These are phyloP conservation scores for Antechinus flavipes DNA, from an alignment of 2,113 vertebrate species.

Conservation along the genomic window DNA sequence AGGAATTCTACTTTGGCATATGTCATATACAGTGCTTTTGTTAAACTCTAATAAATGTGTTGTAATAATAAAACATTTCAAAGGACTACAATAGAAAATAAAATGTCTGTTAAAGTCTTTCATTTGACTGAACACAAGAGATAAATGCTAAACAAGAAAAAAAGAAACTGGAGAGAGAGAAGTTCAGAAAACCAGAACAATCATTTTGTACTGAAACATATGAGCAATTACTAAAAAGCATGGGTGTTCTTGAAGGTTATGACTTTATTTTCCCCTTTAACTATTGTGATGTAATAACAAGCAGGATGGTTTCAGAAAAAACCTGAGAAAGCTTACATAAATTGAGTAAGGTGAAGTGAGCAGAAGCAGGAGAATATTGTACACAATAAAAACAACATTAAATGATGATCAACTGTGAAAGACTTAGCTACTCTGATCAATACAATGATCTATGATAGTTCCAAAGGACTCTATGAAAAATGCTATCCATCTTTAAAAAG, in stretches of 20 bases:
- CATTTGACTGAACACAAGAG: conserved; percentile 10
- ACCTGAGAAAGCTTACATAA: background rate
- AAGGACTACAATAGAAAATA: conserved; percentile 44
- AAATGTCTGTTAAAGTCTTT: background rate
- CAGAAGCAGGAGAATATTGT: background rate
- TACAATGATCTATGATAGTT: background rate
- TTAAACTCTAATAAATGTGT: conserved; percentile 6
- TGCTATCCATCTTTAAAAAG: background rate
- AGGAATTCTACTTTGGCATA: conserved; percentile 38
- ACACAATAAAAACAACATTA: background rate
- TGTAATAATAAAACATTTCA: conserved; percentile 22
- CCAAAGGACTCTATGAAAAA: background rate
- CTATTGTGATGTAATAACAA: background rate
- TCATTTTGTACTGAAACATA: conserved; percentile 31
- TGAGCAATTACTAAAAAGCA: background rate
- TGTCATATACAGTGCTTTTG: background rate
- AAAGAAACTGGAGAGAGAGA: conserved; percentile 29
- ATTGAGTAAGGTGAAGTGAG: background rate
- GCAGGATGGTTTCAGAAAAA: background rate
- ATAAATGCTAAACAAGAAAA: background rate
- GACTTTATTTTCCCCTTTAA: conserved; percentile 14
- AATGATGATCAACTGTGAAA: background rate
- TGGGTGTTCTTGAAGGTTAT: background rate
- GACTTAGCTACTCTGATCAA: background rate
- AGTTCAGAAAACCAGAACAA: conserved; percentile 17